These are phyloP conservation scores for Phoenicopterus ruber DNA, from an alignment of 2,113 vertebrate species.

Conservation along the genomic window DNA sequence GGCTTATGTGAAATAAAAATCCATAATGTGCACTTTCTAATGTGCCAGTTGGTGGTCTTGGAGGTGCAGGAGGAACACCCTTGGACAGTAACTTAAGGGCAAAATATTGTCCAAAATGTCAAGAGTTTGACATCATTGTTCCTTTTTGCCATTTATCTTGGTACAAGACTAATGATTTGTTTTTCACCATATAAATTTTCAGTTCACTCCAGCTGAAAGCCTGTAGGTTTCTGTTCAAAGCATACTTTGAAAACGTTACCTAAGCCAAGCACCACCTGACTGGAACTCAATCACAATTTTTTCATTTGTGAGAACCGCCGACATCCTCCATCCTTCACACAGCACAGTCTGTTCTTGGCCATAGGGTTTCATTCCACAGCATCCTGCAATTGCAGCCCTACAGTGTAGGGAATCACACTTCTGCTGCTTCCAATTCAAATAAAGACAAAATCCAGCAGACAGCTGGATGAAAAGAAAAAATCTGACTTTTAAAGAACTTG, in stretches of 20 bases:
- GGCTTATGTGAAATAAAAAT: not conserved
- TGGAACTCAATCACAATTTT: not conserved
- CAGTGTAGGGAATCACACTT: not conserved
- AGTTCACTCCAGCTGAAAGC: not conserved
- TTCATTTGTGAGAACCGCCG: not conserved
- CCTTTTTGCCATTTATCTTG: not conserved
- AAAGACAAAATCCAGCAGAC: constrained; percentile 20
- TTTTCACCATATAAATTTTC: not conserved
- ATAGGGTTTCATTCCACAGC: not conserved
- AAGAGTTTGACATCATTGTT: not conserved
- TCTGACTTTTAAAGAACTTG: not conserved
- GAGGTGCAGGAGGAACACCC: not conserved
- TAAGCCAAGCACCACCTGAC: not conserved
- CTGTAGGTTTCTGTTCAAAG: not conserved
- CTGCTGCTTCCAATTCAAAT: constrained; percentile 25
- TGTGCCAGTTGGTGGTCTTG: not conserved
- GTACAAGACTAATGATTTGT: not conserved
- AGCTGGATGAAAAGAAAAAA: not conserved
- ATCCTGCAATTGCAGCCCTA: not conserved
- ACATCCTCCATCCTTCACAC: not conserved
- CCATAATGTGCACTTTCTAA: not conserved
- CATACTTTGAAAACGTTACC: not conserved
- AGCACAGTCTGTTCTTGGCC: constrained; percentile 12
- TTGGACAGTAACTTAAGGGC: not conserved
- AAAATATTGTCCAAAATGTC: not conserved